phyloP scores from a whole-genome alignment of 2,113 vertebrate species.

The Shinisaurus crocodilurus region DNA sequence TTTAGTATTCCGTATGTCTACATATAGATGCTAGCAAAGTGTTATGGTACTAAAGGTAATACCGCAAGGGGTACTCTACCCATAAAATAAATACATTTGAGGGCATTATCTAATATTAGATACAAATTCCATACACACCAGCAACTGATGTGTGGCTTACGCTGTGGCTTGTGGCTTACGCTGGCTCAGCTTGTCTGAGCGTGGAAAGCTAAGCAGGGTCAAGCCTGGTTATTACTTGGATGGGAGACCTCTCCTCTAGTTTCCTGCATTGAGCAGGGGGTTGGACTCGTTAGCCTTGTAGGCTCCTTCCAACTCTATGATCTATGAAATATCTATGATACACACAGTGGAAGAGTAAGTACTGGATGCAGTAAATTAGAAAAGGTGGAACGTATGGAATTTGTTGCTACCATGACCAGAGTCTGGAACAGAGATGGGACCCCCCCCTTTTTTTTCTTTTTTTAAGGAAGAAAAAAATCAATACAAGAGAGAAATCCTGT shows the following conservation, averaged over 20 bases:
- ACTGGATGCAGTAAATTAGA: not conserved
- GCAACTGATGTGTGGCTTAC: too few species aligned
- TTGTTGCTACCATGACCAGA: not conserved
- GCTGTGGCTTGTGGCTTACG: too few species aligned
- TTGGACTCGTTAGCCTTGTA: too few species aligned
- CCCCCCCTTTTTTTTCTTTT: not conserved
- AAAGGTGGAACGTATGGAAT: not conserved
- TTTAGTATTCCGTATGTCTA: not conserved
- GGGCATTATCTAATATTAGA: not conserved
- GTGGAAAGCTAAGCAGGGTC: too few species aligned
- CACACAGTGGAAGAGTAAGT: not conserved
- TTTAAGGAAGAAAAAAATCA: not conserved
- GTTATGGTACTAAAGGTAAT: not conserved
- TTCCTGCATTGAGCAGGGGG: too few species aligned
- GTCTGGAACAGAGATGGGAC: not conserved
- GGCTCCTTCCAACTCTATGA: too few species aligned
- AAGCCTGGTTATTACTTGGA: too few species aligned
- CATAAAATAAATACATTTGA: not conserved
- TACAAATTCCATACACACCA: not conserved
- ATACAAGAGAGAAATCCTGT: not conserved
- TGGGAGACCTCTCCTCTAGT: too few species aligned
- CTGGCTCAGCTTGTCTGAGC: too few species aligned
- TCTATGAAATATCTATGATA: too few species aligned
- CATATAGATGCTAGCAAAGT: not conserved
- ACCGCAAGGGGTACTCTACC: not conserved